Percentiles rank a stretch among this genome's conserved stretches.
phyloP scores from a whole-genome alignment of 2,888 invertebrate species.

The Dasypolia templi region DNA sequence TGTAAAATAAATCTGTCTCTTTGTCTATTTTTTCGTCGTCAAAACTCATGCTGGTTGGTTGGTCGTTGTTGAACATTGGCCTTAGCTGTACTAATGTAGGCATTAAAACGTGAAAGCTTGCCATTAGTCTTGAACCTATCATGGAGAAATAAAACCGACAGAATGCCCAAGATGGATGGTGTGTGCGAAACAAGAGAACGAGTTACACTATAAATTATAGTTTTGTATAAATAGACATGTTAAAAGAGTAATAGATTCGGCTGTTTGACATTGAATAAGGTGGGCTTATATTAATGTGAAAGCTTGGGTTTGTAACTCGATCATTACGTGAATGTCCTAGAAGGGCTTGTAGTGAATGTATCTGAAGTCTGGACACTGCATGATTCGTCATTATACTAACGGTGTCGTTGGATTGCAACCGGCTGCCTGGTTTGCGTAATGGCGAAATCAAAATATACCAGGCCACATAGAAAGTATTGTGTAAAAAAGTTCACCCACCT shows the following conservation, averaged over 20 bases:
- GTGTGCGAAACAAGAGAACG: slow-evolving; percentile 14
- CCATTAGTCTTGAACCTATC: neutral
- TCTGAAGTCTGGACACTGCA: neutral
- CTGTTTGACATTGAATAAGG: slow-evolving; percentile 8
- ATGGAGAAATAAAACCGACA: slow-evolving; percentile 7
- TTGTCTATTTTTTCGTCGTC: no score
- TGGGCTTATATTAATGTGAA: neutral
- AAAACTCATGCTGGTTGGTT: no score
- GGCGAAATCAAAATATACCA: neutral
- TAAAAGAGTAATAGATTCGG: slow-evolving; percentile 8
- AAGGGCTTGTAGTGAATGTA: neutral
- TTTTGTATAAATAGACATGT: slow-evolving; percentile 22
- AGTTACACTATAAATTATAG: slow-evolving; percentile 13
- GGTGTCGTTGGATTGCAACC: neutral
- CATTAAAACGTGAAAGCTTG: neutral
- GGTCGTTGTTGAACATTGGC: no score
- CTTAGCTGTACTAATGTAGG: neutral
- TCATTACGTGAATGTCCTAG: neutral
- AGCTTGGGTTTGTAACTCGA: neutral
- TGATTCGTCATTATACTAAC: neutral
- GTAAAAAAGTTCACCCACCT: no score
- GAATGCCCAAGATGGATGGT: slow-evolving; percentile 40
- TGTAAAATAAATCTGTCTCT: no score
- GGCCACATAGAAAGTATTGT: no score
- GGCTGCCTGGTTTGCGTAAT: neutral